Evolutionary conservation across 1,140 invertebrate genomes (phyloP), one percentile per base, ranked within the genome.

Genomic region (Saccostrea cuccullata): DNA sequence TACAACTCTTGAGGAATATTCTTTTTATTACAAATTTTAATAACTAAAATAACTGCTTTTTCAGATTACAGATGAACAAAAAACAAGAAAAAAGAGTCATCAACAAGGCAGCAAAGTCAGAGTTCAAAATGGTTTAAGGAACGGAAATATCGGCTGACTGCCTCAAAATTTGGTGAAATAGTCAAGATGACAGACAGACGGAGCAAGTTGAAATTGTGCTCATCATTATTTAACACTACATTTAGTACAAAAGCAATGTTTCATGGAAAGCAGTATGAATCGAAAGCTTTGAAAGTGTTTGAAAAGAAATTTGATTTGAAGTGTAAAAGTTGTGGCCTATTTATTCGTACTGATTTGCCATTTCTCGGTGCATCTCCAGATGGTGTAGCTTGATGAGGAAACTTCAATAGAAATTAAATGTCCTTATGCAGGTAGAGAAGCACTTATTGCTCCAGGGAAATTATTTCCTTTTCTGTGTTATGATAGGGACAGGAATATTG

Each of bases 211-310:
- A n/a, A n/a, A n/a, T n/a, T n/a, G 11, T 86, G 85, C 55, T 58
- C 56, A 58, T 58, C 56, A 58, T 17, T 58, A 17, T 60, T 60
- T 60, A 82, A 56, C 8, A 23, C 70, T 13, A 56, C n/a, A 2
- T 82, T 77, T 56, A 3, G 20, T 30, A 86, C 55, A 20, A n/a
- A 82, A 26, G 67, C 85, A 11, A 77, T 64, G 17, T 5, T 82
- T n/a, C 83, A 86, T 77, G 67, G 85, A 11, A 86, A 86, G 77
- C 73, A 56, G 0, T 77, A 82, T 82, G 70, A 82, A 55, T 56
- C 23, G 13, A 86, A 86, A 40, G 85, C 67, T 8, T 12, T 86
- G 5, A 0, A 11, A 3, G 12, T 15, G 13, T 86, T 86, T 86
- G 85, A 86, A 56, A 56, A 56, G 12, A 1, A 55, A 26, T 30